Evolutionary conservation across 1,140 invertebrate species (phyloP).

Genomic region (Diachasma alloeum): DNA sequence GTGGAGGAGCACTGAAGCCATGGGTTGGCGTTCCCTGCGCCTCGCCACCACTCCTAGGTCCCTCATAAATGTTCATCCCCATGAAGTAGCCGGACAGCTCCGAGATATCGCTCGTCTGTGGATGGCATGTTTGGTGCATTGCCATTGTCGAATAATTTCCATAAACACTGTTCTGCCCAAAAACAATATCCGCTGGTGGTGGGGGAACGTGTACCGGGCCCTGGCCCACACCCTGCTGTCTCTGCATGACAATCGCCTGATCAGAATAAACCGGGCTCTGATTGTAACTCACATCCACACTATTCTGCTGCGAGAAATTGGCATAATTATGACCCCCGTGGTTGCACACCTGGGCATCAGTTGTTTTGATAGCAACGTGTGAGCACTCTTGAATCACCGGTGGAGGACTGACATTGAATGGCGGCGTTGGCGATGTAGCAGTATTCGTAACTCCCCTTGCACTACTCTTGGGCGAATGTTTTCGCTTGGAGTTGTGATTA

Average conservation of each 20-base stretch:
- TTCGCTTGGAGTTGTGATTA: slow-evolving; percentile 33
- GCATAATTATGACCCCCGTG: background rate
- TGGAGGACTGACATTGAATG: slow-evolving; percentile 49
- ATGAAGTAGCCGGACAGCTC: slow-evolving; percentile 60
- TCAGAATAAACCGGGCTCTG: background rate
- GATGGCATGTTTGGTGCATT: slow-evolving; percentile 46
- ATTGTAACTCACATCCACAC: background rate
- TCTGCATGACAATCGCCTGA: background rate
- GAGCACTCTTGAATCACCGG: slow-evolving; percentile 16
- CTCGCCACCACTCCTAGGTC: slow-evolving; percentile 47
- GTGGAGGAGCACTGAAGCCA: background rate
- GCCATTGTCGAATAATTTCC: slow-evolving; percentile 58
- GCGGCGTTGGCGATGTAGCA: slow-evolving; percentile 55
- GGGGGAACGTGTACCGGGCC: slow-evolving; percentile 4
- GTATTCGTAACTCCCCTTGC: slow-evolving; percentile 47
- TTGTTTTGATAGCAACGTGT: slow-evolving; percentile 13
- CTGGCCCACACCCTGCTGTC: background rate
- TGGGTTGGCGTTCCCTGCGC: slow-evolving; percentile 50
- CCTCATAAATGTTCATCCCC: slow-evolving; percentile 61
- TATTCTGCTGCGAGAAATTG: slow-evolving; percentile 2
- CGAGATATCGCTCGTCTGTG: slow-evolving; percentile 49
- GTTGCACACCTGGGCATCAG: slow-evolving; percentile 7
- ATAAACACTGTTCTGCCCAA: slow-evolving; percentile 57
- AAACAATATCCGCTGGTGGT: slow-evolving; percentile 45
- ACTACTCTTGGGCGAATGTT: slow-evolving; percentile 40